These are phyloP conservation scores for Agriotes lineatus DNA, from an alignment of 2,888 invertebrate genomes.

Conservation along the genomic window DNA sequence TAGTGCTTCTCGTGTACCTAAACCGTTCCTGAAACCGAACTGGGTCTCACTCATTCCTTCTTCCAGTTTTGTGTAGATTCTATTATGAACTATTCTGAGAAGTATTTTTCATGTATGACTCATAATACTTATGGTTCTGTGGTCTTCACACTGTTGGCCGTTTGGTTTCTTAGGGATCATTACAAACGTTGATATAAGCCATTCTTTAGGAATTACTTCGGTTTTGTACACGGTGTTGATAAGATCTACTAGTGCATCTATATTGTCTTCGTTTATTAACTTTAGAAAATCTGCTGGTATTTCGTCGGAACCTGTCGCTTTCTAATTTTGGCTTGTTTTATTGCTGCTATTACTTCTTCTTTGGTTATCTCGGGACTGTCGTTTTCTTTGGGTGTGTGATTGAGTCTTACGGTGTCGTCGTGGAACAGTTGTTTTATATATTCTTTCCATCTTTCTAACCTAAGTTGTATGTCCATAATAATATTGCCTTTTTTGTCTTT, in stretches of 20 bases:
- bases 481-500: not conserved
- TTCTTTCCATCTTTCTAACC: not conserved
- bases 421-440: not conserved
- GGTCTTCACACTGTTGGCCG: no score
- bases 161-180: not conserved
- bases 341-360: slow-evolving; percentile 1
- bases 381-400: not conserved
- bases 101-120: not conserved
- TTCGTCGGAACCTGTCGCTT: not conserved
- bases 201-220: not conserved
- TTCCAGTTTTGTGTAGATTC: slow-evolving; percentile 1
- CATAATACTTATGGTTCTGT: not conserved
- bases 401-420: not conserved
- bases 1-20: not conserved
- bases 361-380: not conserved
- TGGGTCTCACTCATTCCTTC: not conserved
- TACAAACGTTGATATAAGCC: not conserved
- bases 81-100: not conserved
- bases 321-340: not conserved
- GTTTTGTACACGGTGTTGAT: not conserved
- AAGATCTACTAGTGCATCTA: not conserved
- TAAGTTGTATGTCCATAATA: not conserved
- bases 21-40: not conserved
- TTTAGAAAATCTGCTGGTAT: not conserved
- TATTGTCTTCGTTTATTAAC: not conserved